A percentile compares a stretch with the other conserved stretches of the same genome.
phyloP scores from a whole-genome alignment of 2,888 invertebrate genomes.

The Zootermopsis nevadensis region DNA sequence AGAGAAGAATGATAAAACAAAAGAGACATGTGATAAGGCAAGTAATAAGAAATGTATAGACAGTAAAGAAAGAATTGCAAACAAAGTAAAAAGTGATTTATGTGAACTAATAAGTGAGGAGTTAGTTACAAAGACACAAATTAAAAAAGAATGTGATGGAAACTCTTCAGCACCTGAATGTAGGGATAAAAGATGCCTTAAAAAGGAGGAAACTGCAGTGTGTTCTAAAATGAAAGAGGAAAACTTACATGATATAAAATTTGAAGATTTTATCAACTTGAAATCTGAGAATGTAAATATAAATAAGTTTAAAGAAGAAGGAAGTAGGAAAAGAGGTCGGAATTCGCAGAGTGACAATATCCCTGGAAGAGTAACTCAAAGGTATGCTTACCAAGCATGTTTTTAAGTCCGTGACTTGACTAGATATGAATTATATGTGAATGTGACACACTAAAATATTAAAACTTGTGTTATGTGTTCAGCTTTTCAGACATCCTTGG shows the following conservation, averaged over 20 bases:
- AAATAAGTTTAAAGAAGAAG: not conserved
- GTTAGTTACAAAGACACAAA: not conserved
- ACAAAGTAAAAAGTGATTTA: not conserved
- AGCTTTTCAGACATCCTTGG: no score
- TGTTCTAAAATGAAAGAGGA: not conserved
- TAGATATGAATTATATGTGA: no score
- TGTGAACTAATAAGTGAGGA: not conserved
- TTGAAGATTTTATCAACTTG: not conserved
- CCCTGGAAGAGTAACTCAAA: not conserved
- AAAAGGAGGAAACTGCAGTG: not conserved
- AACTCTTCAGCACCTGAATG: not conserved
- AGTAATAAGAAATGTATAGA: not conserved
- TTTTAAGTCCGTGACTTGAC: no score
- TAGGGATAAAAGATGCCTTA: not conserved
- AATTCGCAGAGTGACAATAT: not conserved
- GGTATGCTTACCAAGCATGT: not conserved
- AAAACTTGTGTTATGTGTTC: no score
- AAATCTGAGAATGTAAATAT: not conserved
- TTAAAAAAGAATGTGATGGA: slow-evolving; percentile 5
- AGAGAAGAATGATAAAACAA: not conserved
- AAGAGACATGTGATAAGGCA: not conserved
- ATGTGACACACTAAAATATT: no score
- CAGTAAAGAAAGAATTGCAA: not conserved
- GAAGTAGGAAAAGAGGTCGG: slow-evolving; percentile 1
- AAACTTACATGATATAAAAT: not conserved